Evolutionary conservation across 2,113 vertebrate species (phyloP).

Genomic region (Lota lota): DNA sequence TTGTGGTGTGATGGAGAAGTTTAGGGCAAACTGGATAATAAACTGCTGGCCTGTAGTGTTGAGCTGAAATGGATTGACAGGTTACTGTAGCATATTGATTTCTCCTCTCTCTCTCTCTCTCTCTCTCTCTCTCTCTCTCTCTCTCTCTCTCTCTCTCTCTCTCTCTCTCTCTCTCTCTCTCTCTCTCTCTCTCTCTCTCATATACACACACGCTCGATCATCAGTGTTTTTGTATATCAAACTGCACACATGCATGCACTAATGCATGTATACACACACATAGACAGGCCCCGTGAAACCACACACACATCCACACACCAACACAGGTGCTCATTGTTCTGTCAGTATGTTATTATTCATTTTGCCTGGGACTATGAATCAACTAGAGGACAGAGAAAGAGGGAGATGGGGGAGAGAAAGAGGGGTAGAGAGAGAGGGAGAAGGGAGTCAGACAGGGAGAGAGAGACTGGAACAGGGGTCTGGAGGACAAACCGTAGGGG

Average conservation of each 20-base stretch:
- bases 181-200: not conserved
- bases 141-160: not conserved
- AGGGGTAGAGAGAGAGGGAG: too few species aligned
- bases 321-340: conserved; percentile 76
- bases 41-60: too few species aligned
- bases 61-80: too few species aligned
- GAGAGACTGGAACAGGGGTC: conserved; percentile 62
- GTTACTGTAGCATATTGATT: too few species aligned
- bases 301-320: conserved; percentile 9
- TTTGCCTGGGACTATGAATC: conserved; percentile 81
- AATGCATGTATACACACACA: not conserved
- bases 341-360: conserved; percentile 78
- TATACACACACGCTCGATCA: not conserved
- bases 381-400: conserved; percentile 69
- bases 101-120: too few species aligned
- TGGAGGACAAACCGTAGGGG: conserved; percentile 80
- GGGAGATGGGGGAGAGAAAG: not conserved
- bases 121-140: not conserved
- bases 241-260: not conserved
- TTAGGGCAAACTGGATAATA: too few species aligned
- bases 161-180: conserved; percentile 2
- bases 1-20: not conserved
- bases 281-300: conserved; percentile 25
- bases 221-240: not conserved
- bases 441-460: conserved; percentile 26